Conservation (phyloP, 2,797 vertebrate species). For the Clamator glandarius region DNA sequence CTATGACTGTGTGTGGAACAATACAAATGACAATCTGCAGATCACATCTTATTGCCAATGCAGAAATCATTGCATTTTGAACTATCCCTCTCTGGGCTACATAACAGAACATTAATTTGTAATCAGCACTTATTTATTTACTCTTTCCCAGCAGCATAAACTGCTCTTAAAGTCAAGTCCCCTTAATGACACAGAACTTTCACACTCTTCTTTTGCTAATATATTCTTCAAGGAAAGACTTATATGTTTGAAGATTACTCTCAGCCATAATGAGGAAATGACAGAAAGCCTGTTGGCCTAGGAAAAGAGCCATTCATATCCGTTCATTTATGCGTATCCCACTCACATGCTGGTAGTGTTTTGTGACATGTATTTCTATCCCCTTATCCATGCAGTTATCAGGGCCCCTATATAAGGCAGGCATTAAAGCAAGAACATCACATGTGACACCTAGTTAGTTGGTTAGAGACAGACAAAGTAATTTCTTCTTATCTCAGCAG, state of each 20-base stretch:
- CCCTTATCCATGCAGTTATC: slow-evolving; percentile 48
- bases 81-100: background rate
- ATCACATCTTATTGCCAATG: background rate
- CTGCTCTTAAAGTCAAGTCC: background rate
- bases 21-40: background rate
- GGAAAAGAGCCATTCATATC: slow-evolving; percentile 49
- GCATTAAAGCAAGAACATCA: slow-evolving; percentile 58
- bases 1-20: background rate
- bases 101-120: background rate
- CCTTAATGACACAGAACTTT: slow-evolving; percentile 1
- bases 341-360: slow-evolving; percentile 41
- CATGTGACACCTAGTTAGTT: slow-evolving; percentile 58
- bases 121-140: slow-evolving; percentile 14
- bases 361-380: slow-evolving; percentile 49
- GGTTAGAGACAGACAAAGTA: slow-evolving; percentile 61
- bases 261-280: slow-evolving; percentile 14
- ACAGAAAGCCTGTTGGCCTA: slow-evolving; percentile 43
- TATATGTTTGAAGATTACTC: slow-evolving; percentile 29
- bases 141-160: background rate
- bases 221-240: slow-evolving; percentile 9
- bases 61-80: background rate
- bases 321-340: slow-evolving; percentile 60
- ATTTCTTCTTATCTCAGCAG: slow-evolving; percentile 59
- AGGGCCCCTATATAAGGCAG: slow-evolving; percentile 37
- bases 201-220: background rate